Evolutionary conservation across 2,888 invertebrate species (phyloP), one percentile per base, ranked within the genome.

Genomic region (Agrotis exclamationis): DNA sequence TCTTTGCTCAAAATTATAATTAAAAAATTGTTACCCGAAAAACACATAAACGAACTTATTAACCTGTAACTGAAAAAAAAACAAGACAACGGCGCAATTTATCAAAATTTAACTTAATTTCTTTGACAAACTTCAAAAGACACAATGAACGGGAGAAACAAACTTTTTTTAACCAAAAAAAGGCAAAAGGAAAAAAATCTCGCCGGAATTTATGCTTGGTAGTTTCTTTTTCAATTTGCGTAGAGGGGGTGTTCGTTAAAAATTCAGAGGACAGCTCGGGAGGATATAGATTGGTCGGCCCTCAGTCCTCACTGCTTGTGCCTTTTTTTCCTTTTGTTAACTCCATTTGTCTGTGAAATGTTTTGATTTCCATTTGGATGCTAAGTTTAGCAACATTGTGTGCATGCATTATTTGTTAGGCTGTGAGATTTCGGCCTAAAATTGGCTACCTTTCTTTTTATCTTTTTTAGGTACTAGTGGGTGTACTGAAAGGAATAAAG

Each of bases 141-240:
- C 73, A 86, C 82, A 87, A 85, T 81, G 82, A 77, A 76, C 70
- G 80, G 70, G 33, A 74, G 22, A 50, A 70, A 74, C 47, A 72
- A 83, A 73, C 47, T 63, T 84, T 68, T 62, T 66, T 50, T 63
- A 53, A 20, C 5, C 5, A 66, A 68, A 79, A 80, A 58, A 44
- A 20, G 22, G 13, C 6, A 14, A 18, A 78, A 50, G 33, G n/a
- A 72, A 83, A 85, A 84, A 90, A 91, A 91, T 90, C 90, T 89
- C 88, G 86, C 76, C 80, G 65, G 83, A 91, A 93, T 93, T 92
- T 93, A 92, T 90, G 90, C 84, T 83, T 68, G 80, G 90, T 88
- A 89, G 90, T 94, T 92, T 90, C 91, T 93, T 93, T 92, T 94
- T 90, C 92, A 93, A 93, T 94, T 93, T 91, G 85, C 83, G 75